Conservation (phyloP, 2,113 vertebrate genomes). For the Motacilla tschutschensis region DNA sequence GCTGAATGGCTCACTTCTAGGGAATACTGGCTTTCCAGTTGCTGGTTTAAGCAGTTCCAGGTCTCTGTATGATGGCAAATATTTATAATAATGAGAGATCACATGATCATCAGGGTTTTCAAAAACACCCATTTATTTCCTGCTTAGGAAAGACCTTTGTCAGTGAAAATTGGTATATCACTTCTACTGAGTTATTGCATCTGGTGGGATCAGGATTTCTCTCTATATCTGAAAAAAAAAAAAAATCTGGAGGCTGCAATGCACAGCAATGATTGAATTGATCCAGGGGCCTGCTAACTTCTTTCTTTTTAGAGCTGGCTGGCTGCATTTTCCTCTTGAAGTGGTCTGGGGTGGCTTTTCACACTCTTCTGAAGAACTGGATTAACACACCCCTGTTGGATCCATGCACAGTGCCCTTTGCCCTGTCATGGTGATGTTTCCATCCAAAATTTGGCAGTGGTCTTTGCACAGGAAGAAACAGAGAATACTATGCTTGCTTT, state of each 20-base stretch:
- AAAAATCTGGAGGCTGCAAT: neutral
- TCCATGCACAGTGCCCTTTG: neutral
- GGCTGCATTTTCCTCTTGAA: neutral
- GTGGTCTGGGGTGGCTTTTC: neutral
- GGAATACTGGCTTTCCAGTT: neutral
- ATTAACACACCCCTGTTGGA: neutral
- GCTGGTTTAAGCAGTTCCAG: neutral
- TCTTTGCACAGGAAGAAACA: neutral
- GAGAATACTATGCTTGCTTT: neutral
- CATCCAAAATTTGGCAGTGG: neutral
- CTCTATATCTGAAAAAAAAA: neutral
- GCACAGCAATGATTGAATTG: rapidly evolving
- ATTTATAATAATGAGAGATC: neutral
- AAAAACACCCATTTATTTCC: neutral
- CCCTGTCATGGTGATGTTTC: rapidly evolving
- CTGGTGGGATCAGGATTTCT: neutral
- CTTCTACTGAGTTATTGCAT: neutral
- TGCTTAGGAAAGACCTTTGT: neutral
- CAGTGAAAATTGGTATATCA: neutral
- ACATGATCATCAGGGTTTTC: neutral
- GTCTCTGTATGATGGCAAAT: neutral
- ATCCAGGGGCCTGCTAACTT: neutral
- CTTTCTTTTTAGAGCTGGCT: neutral
- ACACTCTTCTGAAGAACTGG: neutral
- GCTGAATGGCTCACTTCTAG: neutral